These are phyloP conservation scores for Lepidochrysops patricia DNA, from an alignment of 2,888 invertebrate genomes.

Conservation along the genomic window DNA sequence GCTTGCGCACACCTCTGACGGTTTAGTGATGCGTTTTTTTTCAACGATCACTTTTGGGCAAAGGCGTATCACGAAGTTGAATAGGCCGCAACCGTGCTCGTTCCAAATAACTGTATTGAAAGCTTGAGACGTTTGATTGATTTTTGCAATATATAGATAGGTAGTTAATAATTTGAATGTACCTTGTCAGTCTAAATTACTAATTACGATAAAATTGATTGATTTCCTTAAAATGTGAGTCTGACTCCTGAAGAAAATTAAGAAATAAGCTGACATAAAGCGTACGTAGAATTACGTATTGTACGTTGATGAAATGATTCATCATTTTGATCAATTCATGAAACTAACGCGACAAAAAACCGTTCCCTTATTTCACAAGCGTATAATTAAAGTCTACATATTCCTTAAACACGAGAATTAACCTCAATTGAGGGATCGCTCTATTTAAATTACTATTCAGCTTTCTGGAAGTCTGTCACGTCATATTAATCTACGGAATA, in stretches of 20 bases:
- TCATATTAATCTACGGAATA: constrained; percentile 54
- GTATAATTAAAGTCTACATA: constrained; percentile 65
- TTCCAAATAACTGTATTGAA: constrained; percentile 45
- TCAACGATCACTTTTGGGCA: constrained; percentile 59
- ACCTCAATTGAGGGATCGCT: constrained; percentile 73
- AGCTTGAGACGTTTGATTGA: constrained; percentile 32
- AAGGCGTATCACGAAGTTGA: constrained; percentile 64
- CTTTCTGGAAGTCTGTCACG: constrained; percentile 71
- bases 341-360: background rate
- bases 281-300: background rate
- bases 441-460: constrained; percentile 73
- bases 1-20: constrained; percentile 66
- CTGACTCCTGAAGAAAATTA: no score
- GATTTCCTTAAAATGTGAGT: no score
- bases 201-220: no score
- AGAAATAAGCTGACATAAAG: no score
- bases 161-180: background rate
- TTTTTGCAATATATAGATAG: constrained; percentile 18
- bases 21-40: constrained; percentile 72
- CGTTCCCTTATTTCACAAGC: constrained; percentile 29
- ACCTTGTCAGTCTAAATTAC: no score
- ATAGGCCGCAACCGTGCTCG: constrained; percentile 69
- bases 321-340: background rate
- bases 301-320: background rate
- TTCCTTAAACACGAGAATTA: constrained; percentile 73